A percentile compares a stretch with the other conserved stretches of the same genome.
phyloP scores from a whole-genome alignment of 1,140 invertebrate species.

The Eubasilissa regina region DNA sequence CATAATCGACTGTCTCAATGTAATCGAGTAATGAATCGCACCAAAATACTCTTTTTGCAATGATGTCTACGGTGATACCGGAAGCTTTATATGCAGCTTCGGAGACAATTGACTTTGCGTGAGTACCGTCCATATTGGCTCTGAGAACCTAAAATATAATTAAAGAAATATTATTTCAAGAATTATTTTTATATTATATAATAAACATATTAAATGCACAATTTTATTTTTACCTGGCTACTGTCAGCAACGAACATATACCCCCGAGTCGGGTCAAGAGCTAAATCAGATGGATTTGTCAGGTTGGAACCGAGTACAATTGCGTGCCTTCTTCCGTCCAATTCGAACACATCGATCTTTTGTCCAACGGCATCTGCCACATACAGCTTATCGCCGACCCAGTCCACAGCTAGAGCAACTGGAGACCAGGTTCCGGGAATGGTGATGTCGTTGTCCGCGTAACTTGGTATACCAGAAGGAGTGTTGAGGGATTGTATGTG shows the following conservation, averaged over 20 bases:
- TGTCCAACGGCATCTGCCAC: constrained; percentile 94
- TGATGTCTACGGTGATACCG: constrained; percentile 89
- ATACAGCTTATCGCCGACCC: constrained; percentile 96
- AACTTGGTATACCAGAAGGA: constrained; percentile 65
- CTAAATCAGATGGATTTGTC: constrained; percentile 91
- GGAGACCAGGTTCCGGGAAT: constrained; percentile 90
- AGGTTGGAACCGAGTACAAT: constrained; percentile 94
- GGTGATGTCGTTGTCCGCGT: constrained; percentile 78
- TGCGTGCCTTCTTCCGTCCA: constrained; percentile 87
- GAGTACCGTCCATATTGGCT: constrained; percentile 94
- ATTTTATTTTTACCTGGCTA: constrained; percentile 75
- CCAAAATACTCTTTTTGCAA: constrained; percentile 94
- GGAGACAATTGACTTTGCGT: constrained; percentile 85
- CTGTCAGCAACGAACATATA: constrained; percentile 96
- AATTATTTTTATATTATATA: neutral
- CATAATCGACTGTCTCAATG: constrained; percentile 97
- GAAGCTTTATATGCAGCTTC: constrained; percentile 93
- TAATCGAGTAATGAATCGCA: constrained; percentile 97
- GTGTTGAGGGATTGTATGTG: constrained; percentile 76
- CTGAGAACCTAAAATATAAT: constrained; percentile 76
- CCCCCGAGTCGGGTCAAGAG: constrained; percentile 91
- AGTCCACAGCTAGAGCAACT: constrained; percentile 94
- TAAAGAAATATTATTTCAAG: constrained; percentile 35
- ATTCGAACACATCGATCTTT: constrained; percentile 94
- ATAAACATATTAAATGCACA: neutral